Evolutionary conservation across 2,888 invertebrate species (phyloP).

Genomic region (Dryomyza anilis): DNA sequence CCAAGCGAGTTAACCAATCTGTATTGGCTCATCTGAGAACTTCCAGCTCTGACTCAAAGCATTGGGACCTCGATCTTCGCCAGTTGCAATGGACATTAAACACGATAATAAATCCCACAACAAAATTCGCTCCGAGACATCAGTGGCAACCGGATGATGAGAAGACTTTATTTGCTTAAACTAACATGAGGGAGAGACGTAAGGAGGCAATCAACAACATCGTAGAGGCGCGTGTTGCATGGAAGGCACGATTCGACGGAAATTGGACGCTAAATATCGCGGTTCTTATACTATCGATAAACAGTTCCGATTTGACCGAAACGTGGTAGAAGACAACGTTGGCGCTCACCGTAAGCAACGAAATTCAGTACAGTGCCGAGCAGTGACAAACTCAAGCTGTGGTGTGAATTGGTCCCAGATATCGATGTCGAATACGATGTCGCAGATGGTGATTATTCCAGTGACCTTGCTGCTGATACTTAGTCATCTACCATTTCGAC

Average conservation of each 20-base stretch:
- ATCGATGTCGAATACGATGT: no score
- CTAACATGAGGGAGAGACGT: constrained; percentile 9
- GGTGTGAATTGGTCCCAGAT: no score
- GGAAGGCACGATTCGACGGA: no score
- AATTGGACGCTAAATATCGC: no score
- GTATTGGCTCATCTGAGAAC: no score
- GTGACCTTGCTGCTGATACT: constrained; percentile 19
- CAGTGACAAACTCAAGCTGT: no score
- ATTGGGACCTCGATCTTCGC: constrained; percentile 33
- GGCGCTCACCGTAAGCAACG: no score
- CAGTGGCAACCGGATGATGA: constrained; percentile 28
- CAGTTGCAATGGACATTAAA: constrained; percentile 34
- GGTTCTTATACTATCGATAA: constrained; percentile 23
- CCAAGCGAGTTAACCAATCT: constrained; percentile 29
- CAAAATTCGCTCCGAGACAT: constrained; percentile 33
- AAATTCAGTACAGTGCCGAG: no score
- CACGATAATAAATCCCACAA: constrained; percentile 31
- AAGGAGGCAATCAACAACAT: no score
- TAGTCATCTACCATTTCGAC: constrained; percentile 23
- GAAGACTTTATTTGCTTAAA: background rate
- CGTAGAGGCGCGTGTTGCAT: no score
- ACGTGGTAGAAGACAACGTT: constrained; percentile 23
- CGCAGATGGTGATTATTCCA: no score
- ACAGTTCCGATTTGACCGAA: constrained; percentile 21
- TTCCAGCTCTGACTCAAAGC: constrained; percentile 10